These are phyloP conservation scores for Bombus terrestris DNA, from an alignment of 1,140 invertebrate species.

Conservation along the genomic window DNA sequence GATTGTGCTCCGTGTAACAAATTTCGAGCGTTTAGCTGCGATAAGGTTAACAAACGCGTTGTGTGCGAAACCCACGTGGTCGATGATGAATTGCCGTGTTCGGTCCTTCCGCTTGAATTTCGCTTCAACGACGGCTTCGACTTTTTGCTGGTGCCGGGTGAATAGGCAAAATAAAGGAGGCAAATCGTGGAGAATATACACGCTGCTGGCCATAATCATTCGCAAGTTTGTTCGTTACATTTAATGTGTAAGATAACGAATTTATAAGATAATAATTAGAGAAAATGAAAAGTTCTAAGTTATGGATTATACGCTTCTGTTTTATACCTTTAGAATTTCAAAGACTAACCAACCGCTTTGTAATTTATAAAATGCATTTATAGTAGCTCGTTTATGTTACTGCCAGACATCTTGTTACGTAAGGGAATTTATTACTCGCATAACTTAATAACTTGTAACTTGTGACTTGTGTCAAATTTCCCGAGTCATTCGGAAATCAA, in stretches of 20 bases:
- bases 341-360: too few relatives aligned
- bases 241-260: background rate
- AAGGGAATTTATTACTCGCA: background rate
- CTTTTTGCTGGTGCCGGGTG: background rate
- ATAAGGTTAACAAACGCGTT: conserved; percentile 27
- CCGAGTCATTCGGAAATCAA: too few relatives aligned
- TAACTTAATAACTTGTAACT: too few relatives aligned
- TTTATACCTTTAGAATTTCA: too few relatives aligned
- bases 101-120: background rate
- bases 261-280: background rate
- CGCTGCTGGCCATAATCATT: background rate
- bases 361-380: too few relatives aligned
- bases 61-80: background rate
- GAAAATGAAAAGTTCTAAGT: too few relatives aligned
- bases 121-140: background rate
- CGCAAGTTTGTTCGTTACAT: background rate
- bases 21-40: conserved; percentile 29
- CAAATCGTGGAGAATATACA: background rate
- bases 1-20: conserved; percentile 23
- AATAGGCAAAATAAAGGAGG: background rate
- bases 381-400: background rate
- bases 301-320: too few relatives aligned
- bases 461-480: too few relatives aligned
- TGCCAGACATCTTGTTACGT: too few relatives aligned
- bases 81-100: conserved; percentile 24